Base-by-base conservation (phyloP, 2,797 vertebrate genomes). In the Enteromius fasciolatus region DNA sequence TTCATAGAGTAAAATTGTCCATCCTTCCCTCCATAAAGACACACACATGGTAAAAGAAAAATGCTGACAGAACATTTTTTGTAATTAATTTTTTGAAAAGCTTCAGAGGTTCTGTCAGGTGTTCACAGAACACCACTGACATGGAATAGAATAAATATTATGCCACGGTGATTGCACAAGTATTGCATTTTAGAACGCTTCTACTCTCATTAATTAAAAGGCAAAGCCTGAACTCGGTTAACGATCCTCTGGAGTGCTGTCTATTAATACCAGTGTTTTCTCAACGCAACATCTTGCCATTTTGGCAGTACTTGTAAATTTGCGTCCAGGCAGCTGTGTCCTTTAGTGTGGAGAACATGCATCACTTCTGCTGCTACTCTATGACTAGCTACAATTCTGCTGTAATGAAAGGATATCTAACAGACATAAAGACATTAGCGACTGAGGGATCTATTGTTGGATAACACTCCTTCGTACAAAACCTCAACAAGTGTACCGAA, bases 151-250 rank as follows among this genome's bases (percentile, higher is more conserved):
- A 83, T 57, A 82, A 82, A 82, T 82, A 82, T 82, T 76, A 82
- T 61, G 64, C 74, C 64, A 77, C 20, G 1, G 75, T 76, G 80
- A 82, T 76, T 82, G 80, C 80, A 81, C 69, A 81, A 74, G 79
- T 10, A 64, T 31, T 81, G 28, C 28, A 39, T 63, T 64, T 74
- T 59, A 44, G 31, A 78, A 78, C 1, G 7, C 41, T 76, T 83
- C 23, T 28, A 77, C 77, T 39, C 28, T 73, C 79, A 86, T 84
- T 86, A 83, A 86, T 88, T 88, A 86, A 88, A 86, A 80, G 31
- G 68, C 81, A 80, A 76, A n/a, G 81, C 77, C 66, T 63, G 81
- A 84, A 86, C 76, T 12, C 66, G 15, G 81, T 84, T 86, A 88
- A 88, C 31, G 69, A 88, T 82, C 66, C 85, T 85, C 83, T 67